Evolutionary conservation across 64 coral and sea anemone species (phyloP).

Genomic region (Porites australiensis): DNA sequence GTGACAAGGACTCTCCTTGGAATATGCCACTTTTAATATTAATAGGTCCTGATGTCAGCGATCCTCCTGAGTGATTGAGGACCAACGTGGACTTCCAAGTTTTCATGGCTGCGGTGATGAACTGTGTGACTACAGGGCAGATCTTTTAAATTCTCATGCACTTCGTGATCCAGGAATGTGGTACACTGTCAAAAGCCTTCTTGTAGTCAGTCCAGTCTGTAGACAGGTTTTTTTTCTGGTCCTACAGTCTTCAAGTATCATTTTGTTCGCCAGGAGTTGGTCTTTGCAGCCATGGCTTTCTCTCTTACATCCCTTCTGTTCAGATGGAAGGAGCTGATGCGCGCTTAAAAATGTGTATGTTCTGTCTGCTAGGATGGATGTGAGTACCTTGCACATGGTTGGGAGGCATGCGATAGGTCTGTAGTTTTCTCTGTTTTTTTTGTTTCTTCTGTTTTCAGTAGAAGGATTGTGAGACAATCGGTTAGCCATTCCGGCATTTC

Average conservation of each 20-base stretch:
- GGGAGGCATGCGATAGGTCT: conserved; percentile 26
- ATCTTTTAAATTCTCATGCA: too few species aligned
- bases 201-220: conserved; percentile 4
- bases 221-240: background rate
- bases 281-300: conserved; percentile 15
- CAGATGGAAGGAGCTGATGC: conserved; percentile 9
- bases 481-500: conserved; percentile 9
- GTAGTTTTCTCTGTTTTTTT: background rate
- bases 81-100: conserved; percentile 2
- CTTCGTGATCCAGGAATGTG: too few species aligned
- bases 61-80: background rate
- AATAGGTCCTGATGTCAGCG: conserved; percentile 6
- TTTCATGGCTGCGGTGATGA: background rate
- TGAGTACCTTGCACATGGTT: conserved; percentile 26
- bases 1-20: conserved; percentile 14
- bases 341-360: background rate
- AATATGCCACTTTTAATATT: too few species aligned
- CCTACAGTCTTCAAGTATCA: conserved; percentile 30
- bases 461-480: background rate
- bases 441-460: conserved; percentile 1
- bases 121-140: background rate
- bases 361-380: background rate
- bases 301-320: conserved; percentile 40
- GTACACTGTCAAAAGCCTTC: too few species aligned
- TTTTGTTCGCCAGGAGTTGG: conserved; percentile 29